Conservation (phyloP, 2,888 invertebrate genomes). For the Melangyna quadrimaculata region DNA sequence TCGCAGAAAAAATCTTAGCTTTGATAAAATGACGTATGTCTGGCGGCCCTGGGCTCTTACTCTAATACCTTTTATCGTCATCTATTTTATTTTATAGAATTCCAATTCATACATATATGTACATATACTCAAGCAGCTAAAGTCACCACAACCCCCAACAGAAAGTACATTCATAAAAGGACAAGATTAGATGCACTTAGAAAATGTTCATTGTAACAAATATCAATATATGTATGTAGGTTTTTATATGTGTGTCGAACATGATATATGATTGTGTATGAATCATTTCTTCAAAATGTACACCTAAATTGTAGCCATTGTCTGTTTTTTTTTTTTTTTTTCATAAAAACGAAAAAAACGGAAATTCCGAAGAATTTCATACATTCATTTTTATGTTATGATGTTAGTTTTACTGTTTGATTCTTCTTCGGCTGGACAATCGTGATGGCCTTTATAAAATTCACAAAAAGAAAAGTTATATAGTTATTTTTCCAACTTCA, state of each 20-base stretch:
- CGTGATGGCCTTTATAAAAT: background rate
- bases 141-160: background rate
- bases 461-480: background rate
- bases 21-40: too few species aligned
- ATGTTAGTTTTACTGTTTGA: background rate
- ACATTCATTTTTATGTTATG: background rate
- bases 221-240: background rate
- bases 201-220: background rate
- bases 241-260: background rate
- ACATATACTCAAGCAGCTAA: conserved; percentile 1
- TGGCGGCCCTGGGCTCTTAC: too few species aligned
- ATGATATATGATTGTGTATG: conserved; percentile 4
- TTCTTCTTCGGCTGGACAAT: background rate
- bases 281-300: conserved; percentile 8
- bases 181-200: conserved; percentile 15
- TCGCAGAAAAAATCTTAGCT: too few species aligned
- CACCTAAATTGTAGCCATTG: conserved; percentile 25
- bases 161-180: background rate
- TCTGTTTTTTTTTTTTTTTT: too few species aligned
- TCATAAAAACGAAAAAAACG: background rate
- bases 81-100: background rate
- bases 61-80: background rate
- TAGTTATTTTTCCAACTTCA: background rate
- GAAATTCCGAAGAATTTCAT: conserved; percentile 1
- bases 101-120: too few species aligned